phyloP scores from a whole-genome alignment of 2,797 vertebrate genomes.

The Pteropus rufus region DNA sequence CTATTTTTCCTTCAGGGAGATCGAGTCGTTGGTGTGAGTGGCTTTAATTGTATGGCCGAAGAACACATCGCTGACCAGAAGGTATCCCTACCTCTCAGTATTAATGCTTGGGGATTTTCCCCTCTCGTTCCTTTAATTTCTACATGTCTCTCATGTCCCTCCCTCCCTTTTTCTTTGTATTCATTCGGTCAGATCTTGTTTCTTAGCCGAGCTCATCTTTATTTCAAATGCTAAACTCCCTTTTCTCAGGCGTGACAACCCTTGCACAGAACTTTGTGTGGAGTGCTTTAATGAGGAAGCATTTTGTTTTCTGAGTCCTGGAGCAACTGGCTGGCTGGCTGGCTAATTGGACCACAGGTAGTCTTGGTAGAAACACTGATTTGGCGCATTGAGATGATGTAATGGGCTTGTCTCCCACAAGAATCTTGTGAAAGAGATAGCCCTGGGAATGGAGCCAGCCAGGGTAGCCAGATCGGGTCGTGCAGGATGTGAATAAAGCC shows the following conservation, averaged over 20 bases:
- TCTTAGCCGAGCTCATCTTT: constrained; percentile 9
- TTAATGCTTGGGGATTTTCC: neutral
- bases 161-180: neutral
- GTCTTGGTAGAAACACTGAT: constrained; percentile 49
- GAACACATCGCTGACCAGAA: constrained; percentile 61
- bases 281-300: neutral
- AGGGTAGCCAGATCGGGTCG: too few species aligned
- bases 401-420: neutral
- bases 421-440: neutral
- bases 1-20: constrained; percentile 65
- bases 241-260: neutral
- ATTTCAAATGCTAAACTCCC: neutral
- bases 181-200: neutral
- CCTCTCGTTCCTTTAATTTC: neutral
- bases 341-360: neutral
- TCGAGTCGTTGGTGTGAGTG: constrained; percentile 49
- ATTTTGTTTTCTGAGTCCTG: constrained; percentile 12
- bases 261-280: neutral
- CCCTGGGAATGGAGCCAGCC: neutral
- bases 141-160: neutral
- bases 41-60: constrained; percentile 11
- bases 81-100: constrained; percentile 6
- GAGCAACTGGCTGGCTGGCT: neutral
- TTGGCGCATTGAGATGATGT: neutral
- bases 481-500: neutral